Evolutionary conservation across 2,888 invertebrate genomes (phyloP).

Genomic region (Malachius bipustulatus): DNA sequence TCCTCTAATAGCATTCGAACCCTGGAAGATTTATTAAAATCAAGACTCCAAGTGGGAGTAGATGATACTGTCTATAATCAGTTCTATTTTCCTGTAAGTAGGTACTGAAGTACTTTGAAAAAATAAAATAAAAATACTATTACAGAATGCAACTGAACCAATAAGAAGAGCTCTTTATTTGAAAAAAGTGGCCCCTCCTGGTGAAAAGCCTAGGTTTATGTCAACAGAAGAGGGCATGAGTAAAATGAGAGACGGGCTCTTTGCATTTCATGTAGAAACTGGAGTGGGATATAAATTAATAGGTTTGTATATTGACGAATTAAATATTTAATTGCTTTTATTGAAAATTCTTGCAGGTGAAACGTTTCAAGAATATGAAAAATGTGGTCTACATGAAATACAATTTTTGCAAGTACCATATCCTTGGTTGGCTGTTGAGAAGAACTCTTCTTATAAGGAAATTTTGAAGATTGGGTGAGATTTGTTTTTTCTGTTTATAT

Average conservation of each 20-base stretch:
- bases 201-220: constrained; percentile 45
- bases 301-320: constrained; percentile 31
- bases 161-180: constrained; percentile 49
- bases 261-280: constrained; percentile 61
- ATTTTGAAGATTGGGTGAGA: constrained; percentile 51
- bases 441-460: constrained; percentile 49
- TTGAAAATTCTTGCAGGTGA: constrained; percentile 47
- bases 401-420: constrained; percentile 47
- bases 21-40: constrained; percentile 50
- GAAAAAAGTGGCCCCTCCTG: constrained; percentile 50
- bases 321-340: no score
- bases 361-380: constrained; percentile 57
- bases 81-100: constrained; percentile 53
- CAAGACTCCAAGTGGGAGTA: constrained; percentile 53
- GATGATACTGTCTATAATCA: constrained; percentile 58
- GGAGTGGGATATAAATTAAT: constrained; percentile 59
- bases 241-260: constrained; percentile 48
- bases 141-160: constrained; percentile 52
- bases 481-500: no score
- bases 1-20: constrained; percentile 56
- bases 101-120: neutral
- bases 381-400: constrained; percentile 60
- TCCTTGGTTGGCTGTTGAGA: constrained; percentile 51
- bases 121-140: constrained; percentile 13
- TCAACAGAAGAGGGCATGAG: constrained; percentile 50